These are phyloP conservation scores for Nothoprocta pentlandii DNA, from an alignment of 2,113 vertebrate species.

Conservation along the genomic window DNA sequence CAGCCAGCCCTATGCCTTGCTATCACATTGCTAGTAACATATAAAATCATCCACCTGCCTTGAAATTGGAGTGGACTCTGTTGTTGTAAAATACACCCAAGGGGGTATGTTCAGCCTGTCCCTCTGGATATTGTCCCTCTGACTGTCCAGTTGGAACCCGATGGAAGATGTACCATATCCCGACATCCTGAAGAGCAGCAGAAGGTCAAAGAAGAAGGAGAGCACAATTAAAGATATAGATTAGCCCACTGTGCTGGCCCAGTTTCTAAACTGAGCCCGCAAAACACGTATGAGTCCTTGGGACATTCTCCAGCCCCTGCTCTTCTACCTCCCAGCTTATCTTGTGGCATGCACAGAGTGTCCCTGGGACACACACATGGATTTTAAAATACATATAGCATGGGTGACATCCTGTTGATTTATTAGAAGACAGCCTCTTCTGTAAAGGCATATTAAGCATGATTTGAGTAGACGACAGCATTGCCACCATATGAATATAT, in stretches of 20 bases:
- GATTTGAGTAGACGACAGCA: not conserved
- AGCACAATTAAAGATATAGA: not conserved
- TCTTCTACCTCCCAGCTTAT: not conserved
- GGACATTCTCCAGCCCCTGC: not conserved
- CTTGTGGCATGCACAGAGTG: not conserved
- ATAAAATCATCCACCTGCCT: conserved; percentile 26
- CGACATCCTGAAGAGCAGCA: conserved; percentile 51
- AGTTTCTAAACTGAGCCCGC: not conserved
- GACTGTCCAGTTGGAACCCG: conserved; percentile 49
- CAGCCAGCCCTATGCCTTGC: not conserved
- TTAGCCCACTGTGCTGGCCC: not conserved
- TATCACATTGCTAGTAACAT: not conserved
- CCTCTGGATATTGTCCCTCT: conserved; percentile 50
- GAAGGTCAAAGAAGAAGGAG: not conserved
- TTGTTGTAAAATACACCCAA: conserved; percentile 68
- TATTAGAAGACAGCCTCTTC: not conserved
- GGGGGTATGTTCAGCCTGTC: conserved; percentile 47
- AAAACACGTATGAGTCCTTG: accelerated
- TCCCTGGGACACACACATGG: accelerated
- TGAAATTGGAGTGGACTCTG: conserved; percentile 69
- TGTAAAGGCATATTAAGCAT: not conserved
- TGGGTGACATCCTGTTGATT: not conserved
- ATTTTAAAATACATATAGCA: not conserved
- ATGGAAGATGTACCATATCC: conserved; percentile 70
- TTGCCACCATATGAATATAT: not conserved